These are phyloP conservation scores for Sceliomorpha sp. DNA, from an alignment of 2,888 invertebrate genomes.

Conservation along the genomic window DNA sequence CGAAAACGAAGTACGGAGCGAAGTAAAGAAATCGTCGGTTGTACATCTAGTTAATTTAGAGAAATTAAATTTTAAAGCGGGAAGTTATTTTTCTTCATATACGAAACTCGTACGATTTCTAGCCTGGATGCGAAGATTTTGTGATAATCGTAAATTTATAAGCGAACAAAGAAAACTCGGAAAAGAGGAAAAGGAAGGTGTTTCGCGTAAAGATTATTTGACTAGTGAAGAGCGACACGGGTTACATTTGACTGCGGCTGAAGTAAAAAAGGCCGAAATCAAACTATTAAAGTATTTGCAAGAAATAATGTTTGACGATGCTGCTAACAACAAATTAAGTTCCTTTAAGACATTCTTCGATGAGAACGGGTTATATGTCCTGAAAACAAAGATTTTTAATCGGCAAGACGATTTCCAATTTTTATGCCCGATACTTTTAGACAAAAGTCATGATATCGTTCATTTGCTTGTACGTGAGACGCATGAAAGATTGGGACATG, in stretches of 20 bases:
- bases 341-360: constrained; percentile 9
- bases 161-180: constrained; percentile 2
- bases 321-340: background rate
- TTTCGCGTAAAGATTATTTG: constrained; percentile 2
- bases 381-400: constrained; percentile 11
- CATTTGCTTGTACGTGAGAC: too few species aligned
- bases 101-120: constrained; percentile 11
- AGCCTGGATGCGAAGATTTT: constrained; percentile 16
- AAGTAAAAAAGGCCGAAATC: constrained; percentile 12
- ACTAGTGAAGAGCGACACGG: background rate
- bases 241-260: constrained; percentile 2
- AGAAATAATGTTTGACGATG: background rate
- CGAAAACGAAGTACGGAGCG: constrained; percentile 39
- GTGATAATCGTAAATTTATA: background rate
- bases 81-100: constrained; percentile 13
- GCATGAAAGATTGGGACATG: too few species aligned
- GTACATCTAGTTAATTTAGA: background rate
- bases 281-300: constrained; percentile 11
- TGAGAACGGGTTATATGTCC: background rate
- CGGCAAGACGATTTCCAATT: constrained; percentile 14
- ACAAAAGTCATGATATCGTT: constrained; percentile 2
- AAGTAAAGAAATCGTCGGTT: constrained; percentile 37
- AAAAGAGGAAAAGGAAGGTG: constrained; percentile 1
- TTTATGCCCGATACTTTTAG: constrained; percentile 22
- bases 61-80: constrained; percentile 1